Evolutionary conservation across 1,140 invertebrate genomes (phyloP).

Genomic region (Hermetia illucens): DNA sequence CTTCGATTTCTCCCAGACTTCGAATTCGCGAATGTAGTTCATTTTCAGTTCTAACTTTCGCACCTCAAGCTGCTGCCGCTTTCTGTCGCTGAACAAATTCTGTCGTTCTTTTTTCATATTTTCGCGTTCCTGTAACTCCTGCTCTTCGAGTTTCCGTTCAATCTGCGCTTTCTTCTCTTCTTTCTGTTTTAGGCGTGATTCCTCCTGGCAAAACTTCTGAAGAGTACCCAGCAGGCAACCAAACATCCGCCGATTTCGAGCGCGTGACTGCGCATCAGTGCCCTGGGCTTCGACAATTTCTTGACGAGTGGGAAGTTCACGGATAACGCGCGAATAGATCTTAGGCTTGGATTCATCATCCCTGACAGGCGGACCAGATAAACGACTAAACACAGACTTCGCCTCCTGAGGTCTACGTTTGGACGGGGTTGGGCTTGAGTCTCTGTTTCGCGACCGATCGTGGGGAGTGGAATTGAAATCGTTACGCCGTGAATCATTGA

Average conservation of each 20-base stretch:
- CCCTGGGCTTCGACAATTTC: slow-evolving; percentile 71
- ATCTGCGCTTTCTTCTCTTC: slow-evolving; percentile 62
- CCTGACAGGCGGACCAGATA: slow-evolving; percentile 32
- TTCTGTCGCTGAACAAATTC: slow-evolving; percentile 69
- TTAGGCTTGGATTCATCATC: slow-evolving; percentile 30
- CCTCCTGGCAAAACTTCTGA: slow-evolving; percentile 90
- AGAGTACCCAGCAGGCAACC: slow-evolving; percentile 84
- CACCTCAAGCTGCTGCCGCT: slow-evolving; percentile 78
- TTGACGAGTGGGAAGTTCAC: slow-evolving; percentile 53
- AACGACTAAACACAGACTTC: slow-evolving; percentile 38
- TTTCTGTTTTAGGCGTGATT: slow-evolving; percentile 70
- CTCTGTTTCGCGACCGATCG: slow-evolving; percentile 4
- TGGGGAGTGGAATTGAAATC: slow-evolving; percentile 5
- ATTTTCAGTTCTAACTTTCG: slow-evolving; percentile 83
- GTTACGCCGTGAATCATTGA: slow-evolving; percentile 5
- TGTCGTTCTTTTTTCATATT: slow-evolving; percentile 70
- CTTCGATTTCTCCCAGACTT: slow-evolving; percentile 73
- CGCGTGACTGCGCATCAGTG: slow-evolving; percentile 67
- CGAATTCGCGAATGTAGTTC: slow-evolving; percentile 70
- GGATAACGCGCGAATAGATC: slow-evolving; percentile 37
- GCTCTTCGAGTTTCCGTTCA: slow-evolving; percentile 86
- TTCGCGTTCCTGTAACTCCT: slow-evolving; percentile 74
- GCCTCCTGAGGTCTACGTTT: slow-evolving; percentile 34
- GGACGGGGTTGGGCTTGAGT: slow-evolving; percentile 13
- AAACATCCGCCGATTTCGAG: slow-evolving; percentile 87